Evolutionary conservation across 1,140 invertebrate species (phyloP).

Genomic region (Drosophila malerkotliana): DNA sequence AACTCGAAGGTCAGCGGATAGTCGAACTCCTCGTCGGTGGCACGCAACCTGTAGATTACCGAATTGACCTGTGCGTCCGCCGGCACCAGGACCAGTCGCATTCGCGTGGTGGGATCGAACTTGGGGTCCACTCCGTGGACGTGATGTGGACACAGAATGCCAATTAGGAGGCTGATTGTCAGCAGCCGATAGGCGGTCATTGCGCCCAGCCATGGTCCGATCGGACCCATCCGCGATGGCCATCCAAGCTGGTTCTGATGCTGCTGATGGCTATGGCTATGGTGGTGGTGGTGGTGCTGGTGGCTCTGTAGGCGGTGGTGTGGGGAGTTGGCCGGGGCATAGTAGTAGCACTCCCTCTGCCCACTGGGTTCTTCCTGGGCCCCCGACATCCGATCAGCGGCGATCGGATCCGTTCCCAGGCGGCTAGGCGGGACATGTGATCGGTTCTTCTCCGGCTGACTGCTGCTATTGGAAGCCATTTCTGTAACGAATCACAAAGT

Average conservation of each 20-base stretch:
- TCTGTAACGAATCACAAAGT: slow-evolving; percentile 40
- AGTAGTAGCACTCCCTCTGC: slow-evolving; percentile 71
- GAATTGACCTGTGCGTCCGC: slow-evolving; percentile 91
- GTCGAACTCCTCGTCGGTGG: slow-evolving; percentile 93
- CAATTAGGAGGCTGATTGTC: slow-evolving; percentile 81
- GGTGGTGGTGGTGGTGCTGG: slow-evolving; percentile 33
- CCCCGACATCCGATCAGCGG: slow-evolving; percentile 24
- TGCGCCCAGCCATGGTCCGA: slow-evolving; percentile 69
- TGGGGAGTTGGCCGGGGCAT: slow-evolving; percentile 65
- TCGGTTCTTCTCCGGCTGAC: slow-evolving; percentile 52
- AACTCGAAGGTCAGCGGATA: slow-evolving; percentile 93
- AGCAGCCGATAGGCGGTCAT: slow-evolving; percentile 80
- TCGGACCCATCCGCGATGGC: slow-evolving; percentile 49
- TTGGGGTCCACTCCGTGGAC: slow-evolving; percentile 87
- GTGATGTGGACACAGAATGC: slow-evolving; percentile 75
- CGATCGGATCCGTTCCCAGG: slow-evolving; percentile 53
- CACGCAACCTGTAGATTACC: slow-evolving; percentile 93
- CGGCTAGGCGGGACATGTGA: slow-evolving; percentile 64
- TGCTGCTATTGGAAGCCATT: slow-evolving; percentile 80
- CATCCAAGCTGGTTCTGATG: slow-evolving; percentile 43
- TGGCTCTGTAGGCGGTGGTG: slow-evolving; percentile 22
- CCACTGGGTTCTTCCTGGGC: slow-evolving; percentile 42
- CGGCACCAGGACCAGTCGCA: slow-evolving; percentile 91
- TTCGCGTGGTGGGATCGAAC: slow-evolving; percentile 92
- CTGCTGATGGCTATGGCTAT: background rate